Percentiles rank a stretch among this genome's conserved stretches.
These are phyloP conservation scores for Oreortyx pictus DNA, from an alignment of 2,797 vertebrate genomes.

Conservation along the genomic window DNA sequence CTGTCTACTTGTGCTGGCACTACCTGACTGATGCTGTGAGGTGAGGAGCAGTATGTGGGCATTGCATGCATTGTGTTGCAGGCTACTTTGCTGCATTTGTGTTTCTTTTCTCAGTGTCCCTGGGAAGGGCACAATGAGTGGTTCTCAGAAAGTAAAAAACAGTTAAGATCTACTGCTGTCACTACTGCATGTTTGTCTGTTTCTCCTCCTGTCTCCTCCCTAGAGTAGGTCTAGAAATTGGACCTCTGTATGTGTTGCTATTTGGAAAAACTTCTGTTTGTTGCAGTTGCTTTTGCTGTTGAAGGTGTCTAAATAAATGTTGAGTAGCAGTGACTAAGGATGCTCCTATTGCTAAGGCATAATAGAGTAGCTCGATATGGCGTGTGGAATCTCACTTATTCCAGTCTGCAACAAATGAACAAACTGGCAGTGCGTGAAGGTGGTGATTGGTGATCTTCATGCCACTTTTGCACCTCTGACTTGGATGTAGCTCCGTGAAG, in stretches of 20 bases:
- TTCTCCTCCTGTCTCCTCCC: background rate
- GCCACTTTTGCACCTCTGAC: background rate
- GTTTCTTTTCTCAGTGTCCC: background rate
- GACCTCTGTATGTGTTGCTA: background rate
- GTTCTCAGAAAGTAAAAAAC: background rate
- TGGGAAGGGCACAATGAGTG: background rate
- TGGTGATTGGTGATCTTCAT: background rate
- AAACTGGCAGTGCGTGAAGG: background rate
- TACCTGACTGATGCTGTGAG: slow-evolving; percentile 89
- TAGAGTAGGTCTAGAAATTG: background rate
- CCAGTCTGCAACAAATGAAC: background rate
- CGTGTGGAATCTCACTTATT: background rate
- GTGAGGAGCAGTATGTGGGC: slow-evolving; percentile 68
- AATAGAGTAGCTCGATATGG: background rate
- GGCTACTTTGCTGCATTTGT: background rate
- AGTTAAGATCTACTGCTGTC: background rate
- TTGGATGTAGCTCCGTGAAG: background rate
- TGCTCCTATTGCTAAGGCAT: background rate
- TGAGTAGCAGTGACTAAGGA: background rate
- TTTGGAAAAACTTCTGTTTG: background rate
- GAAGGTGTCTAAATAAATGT: background rate
- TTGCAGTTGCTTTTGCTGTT: background rate
- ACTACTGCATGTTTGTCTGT: background rate
- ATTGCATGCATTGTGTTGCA: background rate
- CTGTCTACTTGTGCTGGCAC: slow-evolving; percentile 90